Base-by-base conservation (phyloP, 2,113 vertebrate species). In the Pyxicephalus adspersus region DNA sequence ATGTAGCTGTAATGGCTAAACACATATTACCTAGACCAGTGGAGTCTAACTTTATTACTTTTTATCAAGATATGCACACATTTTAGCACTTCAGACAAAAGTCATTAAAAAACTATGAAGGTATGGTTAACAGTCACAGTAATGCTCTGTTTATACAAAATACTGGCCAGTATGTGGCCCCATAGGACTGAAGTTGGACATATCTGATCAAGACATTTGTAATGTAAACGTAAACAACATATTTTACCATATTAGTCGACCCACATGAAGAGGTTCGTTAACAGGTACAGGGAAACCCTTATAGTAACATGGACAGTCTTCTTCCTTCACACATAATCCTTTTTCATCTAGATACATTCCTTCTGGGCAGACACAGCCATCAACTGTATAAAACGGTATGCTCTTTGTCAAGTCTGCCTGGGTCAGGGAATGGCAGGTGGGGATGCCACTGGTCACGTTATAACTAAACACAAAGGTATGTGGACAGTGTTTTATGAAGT, bases 401-500 rank as follows among this genome's bases (percentile, higher is more conserved):
- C 70, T 63, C 51, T 90, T 92, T 50, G 87, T 64, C 0, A n/a
- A 73, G 52, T 92, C 90, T 0, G 85, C 84, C 1, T 87, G 86
- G 5, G 82, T 84, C 68, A 92, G 84, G 0, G 90, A 90, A 76
- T 34, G 88, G 68, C 91, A 92, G 0, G 91, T 90, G 60, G 87
- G 87, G 83, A 90, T 91, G 17, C 91, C 91, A 81, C 84, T 75
- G 50, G 88, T 86, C 86, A 90, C 86, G 0, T 83, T 85, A 22
- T 86, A 85, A 91, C 83, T 86, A 85, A 89, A 96, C 76, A 91
- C 89, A 65, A 90, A 92, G 4, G 83, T 89, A 77, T 31, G 74
- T 57, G 90, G 89, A 81, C 96, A 97, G 22, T 85, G 80, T 19
- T 28, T 86, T 25, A 68, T 83, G 22, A 93, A 92, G 83, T 91